Evolutionary conservation across 1,140 invertebrate species (phyloP).

Genomic region (Papilio dardanus): DNA sequence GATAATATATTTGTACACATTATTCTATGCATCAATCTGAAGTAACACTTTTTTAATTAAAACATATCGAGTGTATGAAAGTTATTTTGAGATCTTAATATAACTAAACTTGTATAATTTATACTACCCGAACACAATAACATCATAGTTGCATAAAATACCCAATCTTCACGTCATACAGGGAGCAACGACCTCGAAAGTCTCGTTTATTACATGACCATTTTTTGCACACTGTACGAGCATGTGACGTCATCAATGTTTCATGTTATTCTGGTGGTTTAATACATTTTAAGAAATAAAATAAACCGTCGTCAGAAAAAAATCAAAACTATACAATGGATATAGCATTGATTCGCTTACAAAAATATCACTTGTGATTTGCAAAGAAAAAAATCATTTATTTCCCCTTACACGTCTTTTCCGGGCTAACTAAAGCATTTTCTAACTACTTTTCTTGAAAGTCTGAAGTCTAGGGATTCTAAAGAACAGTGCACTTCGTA

Average conservation of each 20-base stretch:
- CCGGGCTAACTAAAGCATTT: neutral
- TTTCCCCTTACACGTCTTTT: neutral
- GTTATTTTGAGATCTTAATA: neutral
- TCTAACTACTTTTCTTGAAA: neutral
- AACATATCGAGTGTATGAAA: neutral
- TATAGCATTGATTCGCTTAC: conserved; percentile 14
- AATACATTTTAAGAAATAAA: neutral
- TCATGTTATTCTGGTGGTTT: neutral
- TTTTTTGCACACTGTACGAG: neutral
- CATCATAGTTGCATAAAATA: neutral
- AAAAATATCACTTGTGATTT: conserved; percentile 13
- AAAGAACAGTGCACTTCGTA: neutral
- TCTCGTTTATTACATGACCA: neutral
- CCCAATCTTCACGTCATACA: neutral
- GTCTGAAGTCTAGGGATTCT: neutral
- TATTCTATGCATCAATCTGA: conserved; percentile 28
- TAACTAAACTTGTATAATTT: conserved; percentile 4
- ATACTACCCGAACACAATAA: neutral
- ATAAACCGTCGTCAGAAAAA: neutral
- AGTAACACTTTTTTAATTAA: neutral
- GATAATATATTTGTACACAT: conserved; percentile 40
- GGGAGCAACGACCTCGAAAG: neutral
- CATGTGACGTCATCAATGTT: neutral
- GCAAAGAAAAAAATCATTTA: neutral
- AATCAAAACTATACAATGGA: neutral